Evolutionary conservation across 1,140 invertebrate genomes (phyloP).

Genomic region (Temnothorax curvispinosus): DNA sequence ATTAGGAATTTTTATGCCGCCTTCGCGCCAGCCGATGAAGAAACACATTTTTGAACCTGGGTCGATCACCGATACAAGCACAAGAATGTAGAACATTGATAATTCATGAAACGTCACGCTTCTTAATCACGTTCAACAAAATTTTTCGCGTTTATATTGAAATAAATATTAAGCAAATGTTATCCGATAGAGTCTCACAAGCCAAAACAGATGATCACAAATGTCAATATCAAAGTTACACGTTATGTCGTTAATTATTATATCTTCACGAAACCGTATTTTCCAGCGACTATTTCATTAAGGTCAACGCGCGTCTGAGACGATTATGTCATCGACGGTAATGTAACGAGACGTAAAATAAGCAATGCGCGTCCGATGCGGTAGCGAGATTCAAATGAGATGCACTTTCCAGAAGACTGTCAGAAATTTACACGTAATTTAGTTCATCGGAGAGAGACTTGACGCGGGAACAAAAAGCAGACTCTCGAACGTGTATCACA

Average conservation of each 20-base stretch:
- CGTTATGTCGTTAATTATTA: background rate
- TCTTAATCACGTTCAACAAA: background rate
- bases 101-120: slow-evolving; percentile 50
- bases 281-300: background rate
- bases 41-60: slow-evolving; percentile 79
- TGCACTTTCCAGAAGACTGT: slow-evolving; percentile 24
- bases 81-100: slow-evolving; percentile 55
- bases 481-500: slow-evolving; percentile 45
- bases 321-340: slow-evolving; percentile 20
- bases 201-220: background rate
- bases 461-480: slow-evolving; percentile 54
- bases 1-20: slow-evolving; percentile 82
- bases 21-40: slow-evolving; percentile 81
- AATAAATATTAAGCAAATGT: background rate
- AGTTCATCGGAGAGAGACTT: background rate
- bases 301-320: background rate
- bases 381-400: slow-evolving; percentile 24
- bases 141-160: background rate
- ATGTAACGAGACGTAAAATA: slow-evolving; percentile 8
- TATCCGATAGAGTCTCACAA: background rate
- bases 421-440: slow-evolving; percentile 50
- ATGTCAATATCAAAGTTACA: background rate
- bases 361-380: background rate
- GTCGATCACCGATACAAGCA: slow-evolving; percentile 63
- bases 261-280: background rate